Evolutionary conservation across 2,888 invertebrate genomes (phyloP), one percentile per base, ranked within the genome.

Genomic region (Trisateles emortualis): DNA sequence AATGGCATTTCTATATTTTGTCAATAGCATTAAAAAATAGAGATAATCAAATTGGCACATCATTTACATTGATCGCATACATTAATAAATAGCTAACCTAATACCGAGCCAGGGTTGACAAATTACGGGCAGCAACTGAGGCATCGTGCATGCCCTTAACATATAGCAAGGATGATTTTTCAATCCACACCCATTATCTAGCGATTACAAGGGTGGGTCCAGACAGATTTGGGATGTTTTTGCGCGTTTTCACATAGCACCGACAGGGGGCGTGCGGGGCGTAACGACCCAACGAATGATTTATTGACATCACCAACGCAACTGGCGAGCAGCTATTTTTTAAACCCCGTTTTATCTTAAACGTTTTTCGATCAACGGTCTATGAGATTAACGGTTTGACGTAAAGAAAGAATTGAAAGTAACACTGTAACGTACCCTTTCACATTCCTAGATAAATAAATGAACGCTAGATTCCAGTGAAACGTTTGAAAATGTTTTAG

Each of bases 161-260:
- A 82, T 79, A 84, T 78, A 83, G 77, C 76, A 71, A 78, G 83
- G 86, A 90, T 88, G 87, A 89, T 90, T 90, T 91, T 90, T 91
- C 90, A 90, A 90, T 90, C 87, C 84, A 74, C 76, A 70, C 75
- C 87, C 88, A 90, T 90, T 90, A 90, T 90, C 88, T 86, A 83
- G 81, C 86, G 88, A 91, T 91, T 90, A 90, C 88, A 87, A 87
- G 90, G 91, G 90, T 87, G 87, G 86, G 81, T 81, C 86, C 84
- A 84, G 88, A 88, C 87, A 83, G 84, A 85, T 86, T 82, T 78
- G 84, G 86, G 84, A 83, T 84, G 88, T 89, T 91, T 82, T 83
- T 83, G 80, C 77, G 74, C 71, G 69, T 75, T 76, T 73, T 72
- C 74, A 72, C 73, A 69, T 68, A 68, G 64, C 75, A 74, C 71